Evolutionary conservation across 2,888 invertebrate species (phyloP), one percentile per base, ranked within the genome.

Genomic region (Zygothrica quintamaculata): DNA sequence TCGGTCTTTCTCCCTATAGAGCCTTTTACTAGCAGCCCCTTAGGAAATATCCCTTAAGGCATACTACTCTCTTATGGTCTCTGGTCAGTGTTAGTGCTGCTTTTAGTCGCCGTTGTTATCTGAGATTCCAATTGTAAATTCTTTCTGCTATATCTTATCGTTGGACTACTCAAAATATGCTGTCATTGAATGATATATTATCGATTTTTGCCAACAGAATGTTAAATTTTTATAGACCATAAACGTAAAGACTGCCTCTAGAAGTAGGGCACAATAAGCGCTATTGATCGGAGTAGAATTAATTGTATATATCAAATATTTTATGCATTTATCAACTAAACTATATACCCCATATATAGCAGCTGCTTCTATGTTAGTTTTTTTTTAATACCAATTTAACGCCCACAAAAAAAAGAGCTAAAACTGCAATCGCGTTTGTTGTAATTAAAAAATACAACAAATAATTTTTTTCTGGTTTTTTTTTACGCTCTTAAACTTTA

Each of bases 381-480:
- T 31, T 5, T n/a, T 2, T 31, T 3, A 3, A 31, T 31, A 56
- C 57, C 48, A 50, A 52, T 62, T 71, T 40, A 55, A 66, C 85
- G 68, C 85, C 82, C 78, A 67, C 75, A 56, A 65, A 39, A 43
- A 43, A 44, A n/a, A n/a, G n/a, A n/a, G n/a, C n/a, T n/a, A n/a
- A n/a, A n/a, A 39, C n/a, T 39, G 37, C 50, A 58, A 42, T 46
- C 64, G 34, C 48, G 53, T 42, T 59, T 59, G 53, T 55, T 60
- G 53, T 67, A 71, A 81, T 84, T 78, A 77, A 61, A 84, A 66
- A 77, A 58, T 74, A 37, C 61, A 77, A 61, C 46, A 65, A 52
- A 50, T 65, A 52, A 6, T 33, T 40, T 31, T 13, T 52, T 47
- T 37, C 15, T 33, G 33, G 12, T 9, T 42, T n/a, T 37, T 15